Base-by-base conservation (phyloP, 2,113 vertebrate genomes). In the Cisticola juncidis region DNA sequence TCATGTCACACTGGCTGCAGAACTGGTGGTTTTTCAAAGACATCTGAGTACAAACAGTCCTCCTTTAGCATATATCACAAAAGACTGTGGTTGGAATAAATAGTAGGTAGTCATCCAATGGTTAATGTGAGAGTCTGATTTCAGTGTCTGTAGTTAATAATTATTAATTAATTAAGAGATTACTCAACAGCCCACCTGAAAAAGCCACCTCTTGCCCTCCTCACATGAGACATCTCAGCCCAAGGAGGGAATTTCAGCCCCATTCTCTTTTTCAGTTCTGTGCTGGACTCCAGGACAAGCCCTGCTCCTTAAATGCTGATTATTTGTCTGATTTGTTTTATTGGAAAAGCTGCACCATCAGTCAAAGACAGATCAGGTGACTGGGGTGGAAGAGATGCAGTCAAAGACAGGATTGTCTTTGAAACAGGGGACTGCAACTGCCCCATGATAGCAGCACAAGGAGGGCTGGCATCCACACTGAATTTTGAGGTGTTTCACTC, bases 351-450 rank as follows among this genome's bases (percentile, higher is more conserved):
- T 73, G 57, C 40, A 57, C 36, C 5, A 9, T 15, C 31, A 40
- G 44, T 11, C 45, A 65, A 71, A 38, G 51, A 16, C 48, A 12
- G 31, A 61, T 6, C 11, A 60, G 15, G 44, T 76, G 38, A 4
- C 38, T 22, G 26, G 4, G 8, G 24, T 50, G 38, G 51, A 40
- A 64, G 45, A 69, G 54, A 3, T 11, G 14, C 2, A 25, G 23
- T 1, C 13, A 4, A 45, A 87, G 11, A 9, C 14, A 62, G 25
- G 38, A 5, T 2, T 11, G 4, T 35, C 5, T 79, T 38, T 21
- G 23, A 45, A 44, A 29, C 0, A n/a, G 26, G 35, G 19, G 31
- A 1, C 6, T 21, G 45, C 24, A 13, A 3, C 13, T 31, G 9
- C 19, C 28, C n/a, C 25, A 0, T 3, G 11, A 26, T 7, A 10